phyloP scores from a whole-genome alignment of 1,140 invertebrate genomes.

The Spodoptera frugiperda region DNA sequence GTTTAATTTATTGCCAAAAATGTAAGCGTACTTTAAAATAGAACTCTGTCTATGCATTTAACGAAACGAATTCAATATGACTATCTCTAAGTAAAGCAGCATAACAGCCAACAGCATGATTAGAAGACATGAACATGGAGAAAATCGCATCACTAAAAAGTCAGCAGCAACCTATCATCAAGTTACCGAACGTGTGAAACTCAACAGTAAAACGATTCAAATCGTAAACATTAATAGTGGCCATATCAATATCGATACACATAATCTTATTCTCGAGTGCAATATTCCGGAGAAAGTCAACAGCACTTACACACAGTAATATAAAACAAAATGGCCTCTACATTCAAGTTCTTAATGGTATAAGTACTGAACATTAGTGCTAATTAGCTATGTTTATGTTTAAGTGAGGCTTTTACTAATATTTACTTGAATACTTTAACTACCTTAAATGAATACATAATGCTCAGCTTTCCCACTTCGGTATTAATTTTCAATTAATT shows the following conservation, averaged over 20 bases:
- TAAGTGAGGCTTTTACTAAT: neutral
- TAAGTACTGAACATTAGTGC: neutral
- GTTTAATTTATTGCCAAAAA: too few relatives aligned
- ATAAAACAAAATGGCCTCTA: slow-evolving; percentile 33
- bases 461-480: neutral
- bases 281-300: slow-evolving; percentile 41
- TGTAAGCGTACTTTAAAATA: too few relatives aligned
- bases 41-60: too few relatives aligned
- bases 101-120: too few relatives aligned
- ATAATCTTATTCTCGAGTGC: slow-evolving; percentile 6
- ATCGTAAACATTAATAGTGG: slow-evolving; percentile 14
- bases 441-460: neutral
- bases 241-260: slow-evolving; percentile 18
- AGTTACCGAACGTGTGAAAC: too few relatives aligned
- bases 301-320: slow-evolving; percentile 21
- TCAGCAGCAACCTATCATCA: too few relatives aligned
- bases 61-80: too few relatives aligned
- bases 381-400: slow-evolving; percentile 13
- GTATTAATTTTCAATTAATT: too few relatives aligned
- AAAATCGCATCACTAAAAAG: too few relatives aligned
- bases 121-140: too few relatives aligned
- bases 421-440: too few relatives aligned
- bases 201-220: slow-evolving; percentile 9
- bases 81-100: too few relatives aligned
- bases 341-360: neutral